Evolutionary conservation across 2,797 vertebrate genomes (phyloP), one percentile per base, ranked within the genome.

Genomic region (Brachymystax lenok): DNA sequence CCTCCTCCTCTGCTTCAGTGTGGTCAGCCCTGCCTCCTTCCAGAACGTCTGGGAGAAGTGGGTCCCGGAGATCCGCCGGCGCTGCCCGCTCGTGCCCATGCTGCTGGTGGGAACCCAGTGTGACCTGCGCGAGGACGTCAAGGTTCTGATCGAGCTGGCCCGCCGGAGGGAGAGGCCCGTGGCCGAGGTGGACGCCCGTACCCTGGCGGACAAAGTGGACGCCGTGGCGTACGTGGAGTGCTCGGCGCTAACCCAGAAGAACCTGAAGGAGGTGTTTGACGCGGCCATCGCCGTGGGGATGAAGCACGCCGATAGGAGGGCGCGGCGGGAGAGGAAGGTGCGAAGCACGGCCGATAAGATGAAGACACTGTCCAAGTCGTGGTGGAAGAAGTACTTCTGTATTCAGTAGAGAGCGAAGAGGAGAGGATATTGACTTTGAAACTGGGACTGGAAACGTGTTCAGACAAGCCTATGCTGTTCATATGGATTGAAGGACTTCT

Each of bases 251-350:
- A 96, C 96, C 0, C 96, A 96, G 77, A 96, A 96, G 91, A 96
- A 96, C 83, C 93, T 96, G 61, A 96, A 96, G 89, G 96, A 96
- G 83, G 95, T 96, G 82, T 96, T 96, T 2, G 95, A 96, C 7
- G 93, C 90, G 0, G 96, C 96, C 85, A 96, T 96, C 69, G 84
- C 93, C 0, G 93, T 92, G 0, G 96, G 95, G 28, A 87, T 96
- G 73, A 89, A 91, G 28, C 91, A 94, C n/a, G 90, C 90, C 0
- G 95, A 95, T 67, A 81, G 91, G 13, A 89, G 93, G 8, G 89
- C 77, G 1, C 88, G 93, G 35, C 82, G 92, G 75, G 95, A 95
- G 83, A 88, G 93, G 74, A 94, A 94, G 78, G 94, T 96, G 54
- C 92, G 91, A 75, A 93, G 91, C 85, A 94, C 95, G 0, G 94